phyloP scores from a whole-genome alignment of 2,113 vertebrate genomes.

The Chlamydotis undulata region DNA sequence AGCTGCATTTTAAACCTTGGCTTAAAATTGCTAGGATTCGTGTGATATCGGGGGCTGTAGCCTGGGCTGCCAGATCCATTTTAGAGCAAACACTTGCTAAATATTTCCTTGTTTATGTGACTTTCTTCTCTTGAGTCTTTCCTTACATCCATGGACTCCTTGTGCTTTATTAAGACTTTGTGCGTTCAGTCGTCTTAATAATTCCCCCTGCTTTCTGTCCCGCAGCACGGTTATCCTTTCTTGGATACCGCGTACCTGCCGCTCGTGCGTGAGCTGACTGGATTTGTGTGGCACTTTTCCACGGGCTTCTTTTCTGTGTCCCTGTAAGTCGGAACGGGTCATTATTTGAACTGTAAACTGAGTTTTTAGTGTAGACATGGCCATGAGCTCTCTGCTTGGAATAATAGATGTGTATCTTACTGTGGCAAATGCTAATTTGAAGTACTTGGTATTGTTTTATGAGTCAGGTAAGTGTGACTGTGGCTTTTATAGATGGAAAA shows the following conservation, averaged over 20 bases:
- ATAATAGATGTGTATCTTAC: background rate
- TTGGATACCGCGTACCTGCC: rapidly evolving
- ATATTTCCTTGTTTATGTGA: background rate
- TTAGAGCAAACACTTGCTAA: rapidly evolving
- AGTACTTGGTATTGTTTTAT: background rate
- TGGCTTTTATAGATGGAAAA: background rate
- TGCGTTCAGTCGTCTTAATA: background rate
- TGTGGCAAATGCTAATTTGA: background rate
- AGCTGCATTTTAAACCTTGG: background rate
- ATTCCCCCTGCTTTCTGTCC: background rate
- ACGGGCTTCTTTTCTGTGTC: background rate
- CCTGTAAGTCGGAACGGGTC: rapidly evolving
- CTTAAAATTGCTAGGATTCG: rapidly evolving
- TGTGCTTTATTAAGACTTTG: background rate
- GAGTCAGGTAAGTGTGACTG: background rate
- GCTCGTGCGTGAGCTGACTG: rapidly evolving
- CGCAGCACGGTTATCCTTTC: rapidly evolving
- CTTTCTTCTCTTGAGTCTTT: background rate
- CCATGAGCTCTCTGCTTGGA: background rate
- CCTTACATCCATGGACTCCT: rapidly evolving
- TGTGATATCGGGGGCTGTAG: rapidly evolving
- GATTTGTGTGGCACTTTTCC: background rate
- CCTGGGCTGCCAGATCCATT: background rate
- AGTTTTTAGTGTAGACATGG: background rate
- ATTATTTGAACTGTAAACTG: background rate